These are phyloP conservation scores for Sinocyclocheilus maitianheensis DNA, from an alignment of 2,113 vertebrate genomes.

Conservation along the genomic window DNA sequence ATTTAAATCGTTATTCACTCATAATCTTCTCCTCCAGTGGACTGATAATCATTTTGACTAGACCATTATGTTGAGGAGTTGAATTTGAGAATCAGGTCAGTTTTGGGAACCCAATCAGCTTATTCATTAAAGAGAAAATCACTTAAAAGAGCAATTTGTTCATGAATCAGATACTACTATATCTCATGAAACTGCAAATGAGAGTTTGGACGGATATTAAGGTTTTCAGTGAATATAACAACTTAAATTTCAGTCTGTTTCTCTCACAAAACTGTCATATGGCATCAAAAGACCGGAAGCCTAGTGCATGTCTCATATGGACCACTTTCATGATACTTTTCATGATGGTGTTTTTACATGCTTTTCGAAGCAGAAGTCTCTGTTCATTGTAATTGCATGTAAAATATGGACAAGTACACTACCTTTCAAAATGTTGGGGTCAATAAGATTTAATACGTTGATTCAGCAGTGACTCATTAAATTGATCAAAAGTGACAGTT, in stretches of 20 bases:
- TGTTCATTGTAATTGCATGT: neutral
- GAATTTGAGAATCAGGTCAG: neutral
- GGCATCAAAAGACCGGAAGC: neutral
- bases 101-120: neutral
- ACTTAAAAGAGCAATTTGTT: neutral
- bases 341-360: neutral
- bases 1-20: neutral
- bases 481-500: neutral
- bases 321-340: neutral
- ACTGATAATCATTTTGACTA: neutral
- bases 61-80: neutral
- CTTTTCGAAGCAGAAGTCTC: neutral
- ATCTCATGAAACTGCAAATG: neutral
- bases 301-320: neutral
- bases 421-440: neutral
- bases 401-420: neutral
- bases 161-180: neutral
- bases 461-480: neutral
- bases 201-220: neutral
- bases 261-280: neutral
- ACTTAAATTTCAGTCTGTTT: neutral
- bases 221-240: too few species aligned
- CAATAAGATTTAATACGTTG: neutral
- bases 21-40: neutral
- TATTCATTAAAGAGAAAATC: neutral